A percentile compares a stretch with the other conserved stretches of the same genome.
Conservation (phyloP, 2,888 invertebrate genomes). For the Pristionchus exspectatus region DNA sequence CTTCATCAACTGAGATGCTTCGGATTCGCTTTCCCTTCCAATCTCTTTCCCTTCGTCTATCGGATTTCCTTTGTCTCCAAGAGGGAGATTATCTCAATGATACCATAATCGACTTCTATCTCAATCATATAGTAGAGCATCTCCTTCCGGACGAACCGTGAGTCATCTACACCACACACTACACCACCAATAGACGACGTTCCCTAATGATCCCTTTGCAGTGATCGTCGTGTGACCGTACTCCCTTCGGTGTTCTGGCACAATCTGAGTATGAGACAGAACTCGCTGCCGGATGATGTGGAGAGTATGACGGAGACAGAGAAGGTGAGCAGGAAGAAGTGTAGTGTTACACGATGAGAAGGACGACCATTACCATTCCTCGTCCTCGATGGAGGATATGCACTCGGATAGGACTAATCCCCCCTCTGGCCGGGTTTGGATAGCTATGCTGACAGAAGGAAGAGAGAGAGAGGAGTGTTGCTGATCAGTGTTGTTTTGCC, state of each 20-base stretch:
- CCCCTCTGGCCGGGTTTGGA: constrained; percentile 28
- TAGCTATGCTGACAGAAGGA: constrained; percentile 38
- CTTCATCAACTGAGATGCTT: constrained; percentile 72
- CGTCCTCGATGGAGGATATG: background rate
- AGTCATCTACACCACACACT: constrained; percentile 43
- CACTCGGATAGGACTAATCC: background rate
- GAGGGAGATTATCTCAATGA: constrained; percentile 72
- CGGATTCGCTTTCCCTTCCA: constrained; percentile 75
- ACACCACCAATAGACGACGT: background rate
- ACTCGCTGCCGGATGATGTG: constrained; percentile 58
- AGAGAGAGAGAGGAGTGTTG: background rate
- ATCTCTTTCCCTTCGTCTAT: constrained; percentile 71
- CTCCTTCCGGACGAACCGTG: constrained; percentile 68
- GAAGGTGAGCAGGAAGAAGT: constrained; percentile 33
- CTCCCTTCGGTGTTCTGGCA: constrained; percentile 73
- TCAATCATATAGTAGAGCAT: constrained; percentile 75
- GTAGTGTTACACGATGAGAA: background rate
- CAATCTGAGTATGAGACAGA: constrained; percentile 67
- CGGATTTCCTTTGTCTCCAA: constrained; percentile 71
- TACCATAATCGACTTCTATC: constrained; percentile 75
- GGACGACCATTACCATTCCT: background rate
- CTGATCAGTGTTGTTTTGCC: constrained; percentile 22
- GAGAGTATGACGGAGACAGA: constrained; percentile 46
- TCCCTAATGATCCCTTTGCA: constrained; percentile 49
- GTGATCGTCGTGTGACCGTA: constrained; percentile 67